Evolutionary conservation across 2,888 invertebrate species (phyloP).

Genomic region (Aphrophora alni): DNA sequence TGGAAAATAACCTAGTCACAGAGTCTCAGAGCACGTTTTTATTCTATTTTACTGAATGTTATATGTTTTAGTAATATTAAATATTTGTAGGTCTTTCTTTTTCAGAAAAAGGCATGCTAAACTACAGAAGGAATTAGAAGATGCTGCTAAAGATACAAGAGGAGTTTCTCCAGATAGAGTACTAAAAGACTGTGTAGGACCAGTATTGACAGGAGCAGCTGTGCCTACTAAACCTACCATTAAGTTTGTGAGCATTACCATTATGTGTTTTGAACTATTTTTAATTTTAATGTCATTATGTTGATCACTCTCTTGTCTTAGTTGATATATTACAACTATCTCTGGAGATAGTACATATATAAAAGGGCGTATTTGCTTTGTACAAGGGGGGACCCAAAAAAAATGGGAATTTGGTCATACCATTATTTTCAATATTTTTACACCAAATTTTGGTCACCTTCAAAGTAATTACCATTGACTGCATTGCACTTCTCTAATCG

Average conservation of each 20-base stretch:
- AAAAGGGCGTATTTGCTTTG: too few relatives aligned
- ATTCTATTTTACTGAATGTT: not conserved
- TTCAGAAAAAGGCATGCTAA: slow-evolving; percentile 86
- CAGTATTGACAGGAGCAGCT: slow-evolving; percentile 56
- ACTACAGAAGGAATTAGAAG: slow-evolving; percentile 88
- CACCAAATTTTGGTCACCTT: too few relatives aligned
- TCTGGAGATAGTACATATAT: too few relatives aligned
- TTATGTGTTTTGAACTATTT: not conserved
- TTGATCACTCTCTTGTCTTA: not conserved
- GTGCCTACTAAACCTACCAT: slow-evolving; percentile 73
- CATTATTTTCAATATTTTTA: too few relatives aligned
- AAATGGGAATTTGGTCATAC: too few relatives aligned
- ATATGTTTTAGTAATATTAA: slow-evolving; percentile 9
- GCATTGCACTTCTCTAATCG: too few relatives aligned
- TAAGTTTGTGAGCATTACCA: slow-evolving; percentile 78
- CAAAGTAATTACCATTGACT: too few relatives aligned
- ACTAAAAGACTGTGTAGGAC: slow-evolving; percentile 52
- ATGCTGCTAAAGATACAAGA: slow-evolving; percentile 81
- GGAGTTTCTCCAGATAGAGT: slow-evolving; percentile 56
- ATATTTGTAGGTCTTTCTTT: slow-evolving; percentile 54
- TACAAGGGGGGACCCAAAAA: too few relatives aligned
- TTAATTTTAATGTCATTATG: not conserved
- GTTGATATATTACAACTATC: not conserved
- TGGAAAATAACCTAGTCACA: too few relatives aligned
- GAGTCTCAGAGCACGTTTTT: too few relatives aligned